Evolutionary conservation across 2,113 vertebrate species (phyloP), one percentile per base, ranked within the genome.

Genomic region (Onychostoma macrolepis): DNA sequence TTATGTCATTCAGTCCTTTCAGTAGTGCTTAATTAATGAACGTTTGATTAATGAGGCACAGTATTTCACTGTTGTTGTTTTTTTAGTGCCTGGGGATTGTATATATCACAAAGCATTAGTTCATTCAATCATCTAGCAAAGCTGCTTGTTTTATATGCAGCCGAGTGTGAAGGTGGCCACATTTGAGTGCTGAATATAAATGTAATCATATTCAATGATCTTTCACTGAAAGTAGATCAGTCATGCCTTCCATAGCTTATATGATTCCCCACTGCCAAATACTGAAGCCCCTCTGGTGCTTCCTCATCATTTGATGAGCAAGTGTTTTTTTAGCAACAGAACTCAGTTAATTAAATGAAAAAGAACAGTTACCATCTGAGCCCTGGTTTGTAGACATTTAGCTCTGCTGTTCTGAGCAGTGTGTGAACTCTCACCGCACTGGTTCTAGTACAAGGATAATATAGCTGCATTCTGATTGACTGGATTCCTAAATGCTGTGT

Each of bases 21-120:
- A 58, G 63, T 17, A 43, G 2, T 36, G 21, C 50, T 50, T 87
- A 80, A 63, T 67, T 45, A 82, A 45, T 82, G 80, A 67, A 48
- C 19, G 15, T 67, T 45, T 88, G 83, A 88, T 82, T 85, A 76
- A 85, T 76, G 83, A 85, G 17, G 19, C 38, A n/a, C 28, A 61
- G 28, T 80, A 30, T 61, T 13, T 33, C n/a, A 41, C 61, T 67
- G 58, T 53, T 28, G n/a, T 38, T 45, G 43, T 63, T 48, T 78
- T 85, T 85, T 71, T 74, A 41, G 63, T 53, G 71, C 48, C 58
- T 50, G 11, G 45, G 5, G 45, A 50, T 71, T 71, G 30, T 53
- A 30, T 71, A 48, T 28, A 65, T 81, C 7, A 45, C 79, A 45
- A 38, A 80, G 33, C 53, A 41, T 61, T 80, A 61, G 19, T 38